Evolutionary conservation across 2,888 invertebrate species (phyloP).

Genomic region (Lordiphosa fenestrarum): DNA sequence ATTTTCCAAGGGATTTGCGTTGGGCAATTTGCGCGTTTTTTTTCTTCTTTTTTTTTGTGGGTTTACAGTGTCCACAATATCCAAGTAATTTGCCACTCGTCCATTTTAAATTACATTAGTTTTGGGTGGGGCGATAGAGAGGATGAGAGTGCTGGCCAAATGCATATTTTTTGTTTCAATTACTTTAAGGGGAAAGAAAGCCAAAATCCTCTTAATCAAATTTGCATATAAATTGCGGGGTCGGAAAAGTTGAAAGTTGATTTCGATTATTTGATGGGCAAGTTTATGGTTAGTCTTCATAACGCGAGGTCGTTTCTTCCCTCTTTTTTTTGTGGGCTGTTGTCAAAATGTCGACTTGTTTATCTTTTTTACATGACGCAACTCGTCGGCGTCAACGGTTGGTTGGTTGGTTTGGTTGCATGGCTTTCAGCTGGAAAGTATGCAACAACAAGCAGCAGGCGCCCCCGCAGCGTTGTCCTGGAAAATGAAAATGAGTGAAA

Average conservation of each 20-base stretch:
- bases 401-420: not conserved
- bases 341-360: constrained; percentile 70
- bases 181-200: constrained; percentile 35
- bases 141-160: constrained; percentile 50
- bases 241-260: constrained; percentile 57
- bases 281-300: constrained; percentile 54
- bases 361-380: constrained; percentile 63
- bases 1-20: constrained; percentile 1
- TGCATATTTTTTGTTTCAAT: constrained; percentile 67
- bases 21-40: constrained; percentile 6
- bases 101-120: constrained; percentile 72
- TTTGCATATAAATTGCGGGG: constrained; percentile 70
- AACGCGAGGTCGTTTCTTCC: constrained; percentile 15
- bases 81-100: constrained; percentile 73
- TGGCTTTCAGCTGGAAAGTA: constrained; percentile 11
- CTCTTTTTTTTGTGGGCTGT: constrained; percentile 50
- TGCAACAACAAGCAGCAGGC: constrained; percentile 10
- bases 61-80: constrained; percentile 21
- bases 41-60: constrained; percentile 12
- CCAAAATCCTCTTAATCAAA: constrained; percentile 61
- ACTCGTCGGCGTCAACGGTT: constrained; percentile 24
- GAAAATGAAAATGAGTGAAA: constrained; percentile 52
- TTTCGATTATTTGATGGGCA: constrained; percentile 70
- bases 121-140: constrained; percentile 34
- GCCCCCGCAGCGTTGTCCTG: constrained; percentile 22